A percentile compares a stretch with the other conserved stretches of the same genome.
Evolutionary conservation across 1,140 invertebrate genomes (phyloP).

Genomic region (Aphis gossypii): DNA sequence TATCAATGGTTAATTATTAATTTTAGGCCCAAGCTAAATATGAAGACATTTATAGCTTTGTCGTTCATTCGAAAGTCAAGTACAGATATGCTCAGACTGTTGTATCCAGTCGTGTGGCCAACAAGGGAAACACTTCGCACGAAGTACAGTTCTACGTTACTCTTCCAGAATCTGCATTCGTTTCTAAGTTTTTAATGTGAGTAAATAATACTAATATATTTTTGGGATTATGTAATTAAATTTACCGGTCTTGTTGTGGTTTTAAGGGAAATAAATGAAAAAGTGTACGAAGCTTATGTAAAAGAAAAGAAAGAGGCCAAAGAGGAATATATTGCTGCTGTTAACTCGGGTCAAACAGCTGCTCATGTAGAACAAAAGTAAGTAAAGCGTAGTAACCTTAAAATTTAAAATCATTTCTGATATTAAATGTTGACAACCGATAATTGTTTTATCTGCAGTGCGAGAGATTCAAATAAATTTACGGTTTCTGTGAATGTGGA

Average conservation of each 20-base stretch:
- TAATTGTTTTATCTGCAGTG: slow-evolving; percentile 63
- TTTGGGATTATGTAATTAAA: not conserved
- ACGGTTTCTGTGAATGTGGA: slow-evolving; percentile 72
- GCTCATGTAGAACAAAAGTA: slow-evolving; percentile 69
- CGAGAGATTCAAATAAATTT: slow-evolving; percentile 73
- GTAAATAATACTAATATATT: slow-evolving; percentile 50
- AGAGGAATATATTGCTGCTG: slow-evolving; percentile 70
- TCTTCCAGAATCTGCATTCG: slow-evolving; percentile 72
- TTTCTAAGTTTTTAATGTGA: slow-evolving; percentile 72
- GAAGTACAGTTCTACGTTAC: slow-evolving; percentile 71
- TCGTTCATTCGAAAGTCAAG: slow-evolving; percentile 68
- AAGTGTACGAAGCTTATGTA: slow-evolving; percentile 68
- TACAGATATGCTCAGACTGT: slow-evolving; percentile 71
- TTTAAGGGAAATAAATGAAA: slow-evolving; percentile 67
- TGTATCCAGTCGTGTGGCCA: slow-evolving; percentile 69
- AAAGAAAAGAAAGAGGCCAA: slow-evolving; percentile 73
- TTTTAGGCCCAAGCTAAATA: slow-evolving; percentile 37
- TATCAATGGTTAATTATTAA: not conserved
- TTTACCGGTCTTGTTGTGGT: not conserved
- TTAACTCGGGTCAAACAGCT: slow-evolving; percentile 69
- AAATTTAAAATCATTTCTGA: not conserved
- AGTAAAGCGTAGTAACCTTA: not conserved
- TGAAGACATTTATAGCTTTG: slow-evolving; percentile 66
- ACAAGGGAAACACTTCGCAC: slow-evolving; percentile 68
- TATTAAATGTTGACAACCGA: not conserved